These are phyloP conservation scores for Zoanthus sociatus DNA, from an alignment of 92 coral and sea anemone species.

Conservation along the genomic window DNA sequence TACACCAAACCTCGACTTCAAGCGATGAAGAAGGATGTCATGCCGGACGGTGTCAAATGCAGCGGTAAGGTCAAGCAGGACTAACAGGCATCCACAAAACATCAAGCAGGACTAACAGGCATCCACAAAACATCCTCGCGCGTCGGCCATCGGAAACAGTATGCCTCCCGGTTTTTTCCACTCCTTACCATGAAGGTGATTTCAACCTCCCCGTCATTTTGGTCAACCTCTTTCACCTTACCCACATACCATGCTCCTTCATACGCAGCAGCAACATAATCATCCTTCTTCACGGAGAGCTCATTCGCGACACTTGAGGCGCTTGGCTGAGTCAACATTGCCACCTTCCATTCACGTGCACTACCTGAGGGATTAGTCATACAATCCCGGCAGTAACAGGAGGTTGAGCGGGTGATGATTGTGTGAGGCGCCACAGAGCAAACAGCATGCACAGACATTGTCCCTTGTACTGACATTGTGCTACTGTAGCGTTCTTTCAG, in stretches of 20 bases:
- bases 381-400: too few relatives aligned
- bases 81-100: too few relatives aligned
- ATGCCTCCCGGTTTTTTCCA: neutral
- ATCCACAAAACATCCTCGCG: too few relatives aligned
- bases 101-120: too few relatives aligned
- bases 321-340: neutral
- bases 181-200: neutral
- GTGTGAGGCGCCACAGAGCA: too few relatives aligned
- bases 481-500: neutral
- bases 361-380: neutral
- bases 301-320: neutral
- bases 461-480: neutral
- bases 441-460: slow-evolving; percentile 7
- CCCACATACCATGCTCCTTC: slow-evolving; percentile 7
- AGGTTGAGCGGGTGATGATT: too few relatives aligned
- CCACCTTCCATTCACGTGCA: neutral
- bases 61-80: too few relatives aligned
- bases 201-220: neutral
- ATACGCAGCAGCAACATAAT: slow-evolving; percentile 28
- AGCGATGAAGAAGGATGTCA: too few relatives aligned
- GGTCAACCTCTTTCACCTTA: neutral
- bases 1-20: too few relatives aligned
- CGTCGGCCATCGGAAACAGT: too few relatives aligned
- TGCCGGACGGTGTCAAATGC: too few relatives aligned
- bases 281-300: neutral